Base-by-base conservation (phyloP, 1,140 invertebrate genomes). In the Holotrichia oblita region DNA sequence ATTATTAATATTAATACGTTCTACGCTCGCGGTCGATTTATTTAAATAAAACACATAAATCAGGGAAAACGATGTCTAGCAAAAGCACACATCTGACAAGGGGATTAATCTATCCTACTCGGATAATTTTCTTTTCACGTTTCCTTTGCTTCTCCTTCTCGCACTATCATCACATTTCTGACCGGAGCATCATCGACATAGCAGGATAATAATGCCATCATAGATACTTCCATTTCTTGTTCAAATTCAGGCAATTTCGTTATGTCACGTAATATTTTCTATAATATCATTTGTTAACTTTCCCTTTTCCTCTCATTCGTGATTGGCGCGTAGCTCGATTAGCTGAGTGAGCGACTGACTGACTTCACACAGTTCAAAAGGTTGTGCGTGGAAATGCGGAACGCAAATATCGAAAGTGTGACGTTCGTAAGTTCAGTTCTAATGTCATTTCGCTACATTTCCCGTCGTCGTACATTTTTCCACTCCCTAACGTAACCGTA, bases 41-140 rank as follows among this genome's bases (percentile, higher is more conserved):
- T 69, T 69, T 69, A 69, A 69, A 69, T 69, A 69, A 69, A 69
- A 34, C 61, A 69, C 61, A 69, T 69, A 69, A 69, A 69, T 69
- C 61, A 69, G 61, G 8, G 61, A 69, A 64, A 27, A 69, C 27
- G 27, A 24, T 22, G 61, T 34, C 61, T 69, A 69, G 22, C 12
- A 27, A 69, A 34, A 34, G 61, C 61, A 27, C 27, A 27, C 22
- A 69, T 69, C 61, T 69, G 61, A 69, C 61, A 69, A 27, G 27
- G 61, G 27, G 27, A 69, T 69, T 69, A 69, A 69, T 69, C 17
- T 69, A 69, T 69, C 61, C 61, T 27, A 4, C 20, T 12, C 14
- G 48, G 61, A 69, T 27, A 69, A 34, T 27, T 17, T 34, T 14
- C 61, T 69, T 69, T 69, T 69, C 61, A 14, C 61, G 14, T 22